A percentile compares a stretch with the other conserved stretches of the same genome.
phyloP scores from a whole-genome alignment of 2,797 vertebrate genomes.

The Numenius phaeopus region DNA sequence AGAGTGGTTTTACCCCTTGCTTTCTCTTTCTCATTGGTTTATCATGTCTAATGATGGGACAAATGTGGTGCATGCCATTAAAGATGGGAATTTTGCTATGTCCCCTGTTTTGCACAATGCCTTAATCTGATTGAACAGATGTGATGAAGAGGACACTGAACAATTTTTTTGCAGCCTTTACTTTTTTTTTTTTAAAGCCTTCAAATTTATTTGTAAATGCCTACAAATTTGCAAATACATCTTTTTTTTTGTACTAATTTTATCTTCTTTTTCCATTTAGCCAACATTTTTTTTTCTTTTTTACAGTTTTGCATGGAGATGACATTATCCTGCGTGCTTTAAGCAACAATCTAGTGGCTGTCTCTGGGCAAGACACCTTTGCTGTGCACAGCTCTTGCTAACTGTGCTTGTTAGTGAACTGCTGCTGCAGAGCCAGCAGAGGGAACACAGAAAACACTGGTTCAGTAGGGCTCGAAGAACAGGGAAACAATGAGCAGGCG shows the following conservation, averaged over 20 bases:
- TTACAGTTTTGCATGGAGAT: constrained; percentile 68
- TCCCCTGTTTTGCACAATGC: constrained; percentile 72
- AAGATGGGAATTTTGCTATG: constrained; percentile 72
- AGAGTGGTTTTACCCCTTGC: constrained; percentile 81
- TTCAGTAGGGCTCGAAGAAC: constrained; percentile 34
- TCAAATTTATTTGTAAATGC: constrained; percentile 72
- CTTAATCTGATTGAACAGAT: constrained; percentile 69
- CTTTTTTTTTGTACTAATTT: constrained; percentile 62
- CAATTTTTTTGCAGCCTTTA: constrained; percentile 60
- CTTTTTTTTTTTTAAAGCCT: neutral
- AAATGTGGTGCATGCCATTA: constrained; percentile 81
- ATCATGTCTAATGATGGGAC: constrained; percentile 77
- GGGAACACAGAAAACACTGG: constrained; percentile 52
- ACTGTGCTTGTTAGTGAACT: neutral
- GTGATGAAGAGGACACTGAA: constrained; percentile 75
- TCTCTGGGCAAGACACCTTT: neutral
- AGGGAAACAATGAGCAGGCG: neutral
- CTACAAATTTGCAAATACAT: constrained; percentile 51
- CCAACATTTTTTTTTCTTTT: constrained; percentile 44
- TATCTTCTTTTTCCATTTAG: constrained; percentile 68
- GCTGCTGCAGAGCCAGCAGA: constrained; percentile 5
- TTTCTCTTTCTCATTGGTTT: constrained; percentile 83
- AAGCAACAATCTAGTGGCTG: constrained; percentile 27
- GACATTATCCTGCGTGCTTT: constrained; percentile 50
- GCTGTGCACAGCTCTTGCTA: neutral